Conservation (phyloP, 1,140 invertebrate genomes). For the Drosophila nannoptera region DNA sequence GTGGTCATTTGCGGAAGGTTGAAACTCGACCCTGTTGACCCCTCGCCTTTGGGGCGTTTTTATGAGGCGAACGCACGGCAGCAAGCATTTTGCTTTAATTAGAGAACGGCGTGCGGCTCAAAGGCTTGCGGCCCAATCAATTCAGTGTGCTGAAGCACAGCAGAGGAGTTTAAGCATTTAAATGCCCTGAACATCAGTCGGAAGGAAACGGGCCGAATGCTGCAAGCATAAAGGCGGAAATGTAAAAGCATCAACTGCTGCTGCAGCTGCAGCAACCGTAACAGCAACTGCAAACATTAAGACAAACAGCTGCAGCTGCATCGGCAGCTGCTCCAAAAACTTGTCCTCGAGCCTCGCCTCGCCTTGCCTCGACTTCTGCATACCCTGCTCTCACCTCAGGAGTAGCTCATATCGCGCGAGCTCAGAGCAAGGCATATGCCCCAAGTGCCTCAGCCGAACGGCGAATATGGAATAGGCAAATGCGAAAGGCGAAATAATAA, state of each 20-base stretch:
- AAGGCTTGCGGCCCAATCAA: conserved; percentile 36
- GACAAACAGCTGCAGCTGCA: conserved; percentile 30
- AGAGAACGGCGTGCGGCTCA: conserved; percentile 20
- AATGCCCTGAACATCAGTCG: conserved; percentile 39
- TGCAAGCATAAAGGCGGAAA: conserved; percentile 71
- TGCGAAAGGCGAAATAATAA: conserved; percentile 61
- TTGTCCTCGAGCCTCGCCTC: neutral
- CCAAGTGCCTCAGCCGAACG: neutral
- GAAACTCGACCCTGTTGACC: conserved; percentile 9
- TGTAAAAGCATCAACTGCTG: conserved; percentile 37
- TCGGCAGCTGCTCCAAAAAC: conserved; percentile 31
- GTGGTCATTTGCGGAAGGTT: conserved; percentile 58
- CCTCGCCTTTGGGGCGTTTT: conserved; percentile 21
- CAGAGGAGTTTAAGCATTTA: conserved; percentile 38
- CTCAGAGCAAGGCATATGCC: neutral
- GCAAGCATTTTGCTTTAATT: conserved; percentile 63
- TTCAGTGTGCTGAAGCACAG: conserved; percentile 19
- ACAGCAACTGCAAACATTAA: conserved; percentile 39
- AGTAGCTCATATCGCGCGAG: no score
- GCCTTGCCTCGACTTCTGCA: neutral
- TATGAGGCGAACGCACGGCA: conserved; percentile 43
- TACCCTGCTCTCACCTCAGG: neutral
- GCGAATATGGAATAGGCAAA: conserved; percentile 35
- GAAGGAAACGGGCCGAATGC: conserved; percentile 66
- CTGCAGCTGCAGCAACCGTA: neutral